phyloP scores from a whole-genome alignment of 2,113 vertebrate genomes.

The Myanophis thanlyinensis region DNA sequence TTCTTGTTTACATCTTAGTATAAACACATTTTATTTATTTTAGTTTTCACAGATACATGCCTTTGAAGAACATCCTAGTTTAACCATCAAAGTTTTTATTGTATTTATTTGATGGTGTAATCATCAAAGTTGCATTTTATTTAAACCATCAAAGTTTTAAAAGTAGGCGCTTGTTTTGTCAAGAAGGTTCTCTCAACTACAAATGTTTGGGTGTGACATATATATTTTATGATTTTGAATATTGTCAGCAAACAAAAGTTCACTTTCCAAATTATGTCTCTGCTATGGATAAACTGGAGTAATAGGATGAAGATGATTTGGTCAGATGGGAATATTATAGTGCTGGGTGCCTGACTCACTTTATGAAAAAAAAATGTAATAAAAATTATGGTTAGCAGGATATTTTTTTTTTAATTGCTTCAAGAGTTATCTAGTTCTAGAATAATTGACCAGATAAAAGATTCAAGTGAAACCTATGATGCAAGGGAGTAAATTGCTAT shows the following conservation, averaged over 20 bases:
- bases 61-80: neutral
- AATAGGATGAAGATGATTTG: neutral
- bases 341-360: neutral
- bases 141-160: neutral
- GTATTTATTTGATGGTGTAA: neutral
- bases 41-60: neutral
- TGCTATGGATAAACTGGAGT: neutral
- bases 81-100: neutral
- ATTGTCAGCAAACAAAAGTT: neutral
- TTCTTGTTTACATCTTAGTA: neutral
- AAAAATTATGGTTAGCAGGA: neutral
- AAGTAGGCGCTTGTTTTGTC: neutral
- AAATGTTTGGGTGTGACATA: neutral
- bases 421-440: neutral
- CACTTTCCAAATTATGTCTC: neutral
- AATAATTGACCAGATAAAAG: too few species aligned
- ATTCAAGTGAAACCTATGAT: too few species aligned
- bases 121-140: neutral
- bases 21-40: neutral
- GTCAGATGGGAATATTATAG: neutral
- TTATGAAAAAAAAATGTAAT: neutral
- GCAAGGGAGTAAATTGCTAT: too few species aligned
- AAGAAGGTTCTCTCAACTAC: neutral
- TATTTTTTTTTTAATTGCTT: neutral
- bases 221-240: neutral